A percentile compares a stretch with the other conserved stretches of the same genome.
These are phyloP conservation scores for Melangyna quadrimaculata DNA, from an alignment of 2,888 invertebrate species.

Conservation along the genomic window DNA sequence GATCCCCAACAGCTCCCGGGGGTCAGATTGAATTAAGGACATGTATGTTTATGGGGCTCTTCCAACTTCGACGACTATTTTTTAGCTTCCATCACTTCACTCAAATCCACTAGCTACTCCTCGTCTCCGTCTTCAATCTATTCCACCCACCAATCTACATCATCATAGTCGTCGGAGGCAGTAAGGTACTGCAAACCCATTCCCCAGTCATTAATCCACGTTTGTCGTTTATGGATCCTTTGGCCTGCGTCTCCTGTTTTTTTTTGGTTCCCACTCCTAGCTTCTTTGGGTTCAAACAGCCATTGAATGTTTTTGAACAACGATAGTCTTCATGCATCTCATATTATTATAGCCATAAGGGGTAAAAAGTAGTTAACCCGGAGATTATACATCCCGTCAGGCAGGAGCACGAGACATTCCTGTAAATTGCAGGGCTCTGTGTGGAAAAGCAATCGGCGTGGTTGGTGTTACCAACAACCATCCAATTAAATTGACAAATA, in stretches of 20 bases:
- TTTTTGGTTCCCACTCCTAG: background rate
- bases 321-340: slow-evolving; percentile 38
- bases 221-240: slow-evolving; percentile 57
- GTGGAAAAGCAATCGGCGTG: background rate
- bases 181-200: slow-evolving; percentile 13
- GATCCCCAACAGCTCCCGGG: slow-evolving; percentile 63
- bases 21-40: slow-evolving; percentile 72
- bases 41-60: slow-evolving; percentile 65
- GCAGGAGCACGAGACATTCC: slow-evolving; percentile 34
- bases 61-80: slow-evolving; percentile 26
- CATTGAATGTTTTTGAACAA: slow-evolving; percentile 48
- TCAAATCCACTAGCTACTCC: background rate
- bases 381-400: slow-evolving; percentile 57
- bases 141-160: background rate
- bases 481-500: slow-evolving; percentile 57
- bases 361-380: slow-evolving; percentile 69
- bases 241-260: slow-evolving; percentile 7
- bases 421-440: slow-evolving; percentile 52
- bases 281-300: slow-evolving; percentile 34
- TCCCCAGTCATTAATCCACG: slow-evolving; percentile 62
- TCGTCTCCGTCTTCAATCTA: background rate
- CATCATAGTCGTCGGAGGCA: slow-evolving; percentile 8
- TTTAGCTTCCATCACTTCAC: slow-evolving; percentile 8
- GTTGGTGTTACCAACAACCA: slow-evolving; percentile 51
- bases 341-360: slow-evolving; percentile 52